These are phyloP conservation scores for Papilio dardanus DNA, from an alignment of 1,140 invertebrate species.

Conservation along the genomic window DNA sequence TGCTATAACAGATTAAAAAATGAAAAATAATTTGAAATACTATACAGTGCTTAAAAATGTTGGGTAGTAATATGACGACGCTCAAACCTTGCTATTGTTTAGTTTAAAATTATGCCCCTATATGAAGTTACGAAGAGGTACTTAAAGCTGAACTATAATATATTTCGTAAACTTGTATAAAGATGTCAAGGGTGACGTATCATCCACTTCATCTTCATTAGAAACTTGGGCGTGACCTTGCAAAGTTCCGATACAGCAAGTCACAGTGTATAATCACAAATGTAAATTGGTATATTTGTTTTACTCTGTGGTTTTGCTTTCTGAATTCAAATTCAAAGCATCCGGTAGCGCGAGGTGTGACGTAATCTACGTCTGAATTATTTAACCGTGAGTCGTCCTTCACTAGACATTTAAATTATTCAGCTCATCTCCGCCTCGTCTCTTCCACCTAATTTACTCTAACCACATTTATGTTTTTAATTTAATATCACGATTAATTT, in stretches of 20 bases:
- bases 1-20: slow-evolving; percentile 10
- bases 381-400: slow-evolving; percentile 9
- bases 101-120: neutral
- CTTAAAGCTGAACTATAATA: neutral
- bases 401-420: slow-evolving; percentile 25
- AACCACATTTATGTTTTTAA: slow-evolving; percentile 16
- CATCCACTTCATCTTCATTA: slow-evolving; percentile 6
- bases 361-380: slow-evolving; percentile 20
- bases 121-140: neutral
- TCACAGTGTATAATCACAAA: neutral
- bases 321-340: slow-evolving; percentile 16
- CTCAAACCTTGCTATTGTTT: too few species aligned
- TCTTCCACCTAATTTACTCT: slow-evolving; percentile 8
- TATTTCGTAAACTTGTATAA: neutral
- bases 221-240: neutral
- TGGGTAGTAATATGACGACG: too few species aligned
- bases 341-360: slow-evolving; percentile 14
- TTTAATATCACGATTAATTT: neutral
- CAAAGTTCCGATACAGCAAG: neutral
- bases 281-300: slow-evolving; percentile 1
- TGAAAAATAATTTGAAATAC: too few species aligned
- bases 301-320: slow-evolving; percentile 20
- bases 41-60: too few species aligned
- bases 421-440: neutral
- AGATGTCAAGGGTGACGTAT: slow-evolving; percentile 2